Evolutionary conservation across 2,888 invertebrate genomes (phyloP).

Genomic region (Troilus luridus): DNA sequence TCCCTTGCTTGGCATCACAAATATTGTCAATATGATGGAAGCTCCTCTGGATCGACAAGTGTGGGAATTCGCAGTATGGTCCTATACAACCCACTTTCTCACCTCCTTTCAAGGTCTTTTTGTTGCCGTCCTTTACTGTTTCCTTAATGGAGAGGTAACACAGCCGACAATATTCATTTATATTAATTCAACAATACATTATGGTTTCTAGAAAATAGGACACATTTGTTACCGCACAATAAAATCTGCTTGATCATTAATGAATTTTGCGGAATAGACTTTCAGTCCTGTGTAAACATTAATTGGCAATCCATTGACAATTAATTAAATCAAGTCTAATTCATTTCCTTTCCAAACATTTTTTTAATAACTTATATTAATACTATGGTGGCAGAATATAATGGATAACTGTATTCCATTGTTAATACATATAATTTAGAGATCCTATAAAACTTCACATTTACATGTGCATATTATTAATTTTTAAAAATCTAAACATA

Average conservation of each 20-base stretch:
- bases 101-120: slow-evolving; percentile 82
- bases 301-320: neutral
- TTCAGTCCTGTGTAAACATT: neutral
- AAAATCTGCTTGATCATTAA: neutral
- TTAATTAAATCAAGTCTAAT: neutral
- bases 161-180: neutral
- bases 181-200: neutral
- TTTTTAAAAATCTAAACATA: no score
- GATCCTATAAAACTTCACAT: neutral
- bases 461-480: no score
- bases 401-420: neutral
- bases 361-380: neutral
- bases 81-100: slow-evolving; percentile 83
- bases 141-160: slow-evolving; percentile 76
- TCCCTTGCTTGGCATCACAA: slow-evolving; percentile 86
- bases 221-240: neutral
- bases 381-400: neutral
- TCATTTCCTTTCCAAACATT: neutral
- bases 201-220: neutral
- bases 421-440: neutral
- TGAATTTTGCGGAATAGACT: neutral
- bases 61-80: slow-evolving; percentile 84
- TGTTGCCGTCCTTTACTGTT: slow-evolving; percentile 76
- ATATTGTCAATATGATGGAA: slow-evolving; percentile 81
- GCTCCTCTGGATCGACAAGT: slow-evolving; percentile 78